Conservation (phyloP, 2,797 vertebrate species). For the Columba guinea region DNA sequence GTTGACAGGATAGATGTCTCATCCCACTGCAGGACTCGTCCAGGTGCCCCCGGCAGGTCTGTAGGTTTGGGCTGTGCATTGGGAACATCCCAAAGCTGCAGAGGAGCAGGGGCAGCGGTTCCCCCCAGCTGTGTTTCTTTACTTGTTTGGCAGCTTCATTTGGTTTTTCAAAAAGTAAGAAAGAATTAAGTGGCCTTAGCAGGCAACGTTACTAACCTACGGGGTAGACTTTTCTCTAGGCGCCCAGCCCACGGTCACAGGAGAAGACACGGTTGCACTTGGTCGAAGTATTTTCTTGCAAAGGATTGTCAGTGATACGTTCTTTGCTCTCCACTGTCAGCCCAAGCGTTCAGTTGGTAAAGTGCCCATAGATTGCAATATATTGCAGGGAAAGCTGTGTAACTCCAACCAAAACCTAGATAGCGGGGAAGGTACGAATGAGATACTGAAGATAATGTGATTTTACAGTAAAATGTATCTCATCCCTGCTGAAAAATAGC, state of each 20-base stretch:
- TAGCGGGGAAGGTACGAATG: background rate
- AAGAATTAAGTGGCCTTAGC: background rate
- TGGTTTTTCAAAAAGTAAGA: background rate
- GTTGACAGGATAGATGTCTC: background rate
- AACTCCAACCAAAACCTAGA: background rate
- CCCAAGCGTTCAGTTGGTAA: background rate
- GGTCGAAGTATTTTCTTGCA: background rate
- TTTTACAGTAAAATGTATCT: background rate
- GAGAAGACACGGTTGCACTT: background rate
- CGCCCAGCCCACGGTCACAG: background rate
- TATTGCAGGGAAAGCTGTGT: background rate
- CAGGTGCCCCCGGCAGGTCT: background rate
- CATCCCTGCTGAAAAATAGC: background rate
- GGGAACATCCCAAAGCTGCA: background rate
- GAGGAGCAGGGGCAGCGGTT: background rate
- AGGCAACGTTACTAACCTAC: background rate
- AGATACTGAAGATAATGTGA: background rate
- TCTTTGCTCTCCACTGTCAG: background rate
- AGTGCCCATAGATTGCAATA: background rate
- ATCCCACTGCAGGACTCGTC: background rate
- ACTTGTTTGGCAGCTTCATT: background rate
- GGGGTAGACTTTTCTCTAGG: background rate
- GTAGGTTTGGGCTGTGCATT: background rate
- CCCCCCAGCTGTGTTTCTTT: background rate
- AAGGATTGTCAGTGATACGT: background rate